A percentile compares a stretch with the other conserved stretches of the same genome.
These are phyloP conservation scores for Ciconia stormi DNA, from an alignment of 2,113 vertebrate species.

Conservation along the genomic window DNA sequence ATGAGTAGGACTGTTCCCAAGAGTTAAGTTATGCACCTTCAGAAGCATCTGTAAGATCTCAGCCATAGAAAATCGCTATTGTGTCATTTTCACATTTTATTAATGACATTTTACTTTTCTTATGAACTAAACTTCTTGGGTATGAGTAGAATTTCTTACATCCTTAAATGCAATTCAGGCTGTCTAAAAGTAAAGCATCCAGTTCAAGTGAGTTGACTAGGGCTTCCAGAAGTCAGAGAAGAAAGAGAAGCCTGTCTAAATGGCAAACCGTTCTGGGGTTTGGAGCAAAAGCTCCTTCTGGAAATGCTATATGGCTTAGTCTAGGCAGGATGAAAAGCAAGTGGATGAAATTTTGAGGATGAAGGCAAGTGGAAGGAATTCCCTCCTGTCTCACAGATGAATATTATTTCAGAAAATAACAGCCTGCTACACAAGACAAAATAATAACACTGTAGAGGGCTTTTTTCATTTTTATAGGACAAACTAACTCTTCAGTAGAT, in stretches of 20 bases:
- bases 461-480: neutral
- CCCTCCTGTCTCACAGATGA: neutral
- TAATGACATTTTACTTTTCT: neutral
- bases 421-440: neutral
- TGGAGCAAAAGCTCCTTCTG: neutral
- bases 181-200: neutral
- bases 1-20: neutral
- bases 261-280: neutral
- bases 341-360: neutral
- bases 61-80: neutral
- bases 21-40: neutral
- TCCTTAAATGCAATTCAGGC: neutral
- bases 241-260: neutral
- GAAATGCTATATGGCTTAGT: neutral
- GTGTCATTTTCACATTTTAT: neutral
- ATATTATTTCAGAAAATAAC: conserved; percentile 6
- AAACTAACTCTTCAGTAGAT: neutral
- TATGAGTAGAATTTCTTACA: neutral
- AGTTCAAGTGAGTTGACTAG: neutral
- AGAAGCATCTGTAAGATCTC: neutral
- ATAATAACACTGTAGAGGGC: neutral
- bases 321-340: no score
- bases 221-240: neutral
- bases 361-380: conserved; percentile 19
- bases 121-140: neutral